Base-by-base conservation (phyloP, 2,113 vertebrate species). In the Chamaea fasciata region DNA sequence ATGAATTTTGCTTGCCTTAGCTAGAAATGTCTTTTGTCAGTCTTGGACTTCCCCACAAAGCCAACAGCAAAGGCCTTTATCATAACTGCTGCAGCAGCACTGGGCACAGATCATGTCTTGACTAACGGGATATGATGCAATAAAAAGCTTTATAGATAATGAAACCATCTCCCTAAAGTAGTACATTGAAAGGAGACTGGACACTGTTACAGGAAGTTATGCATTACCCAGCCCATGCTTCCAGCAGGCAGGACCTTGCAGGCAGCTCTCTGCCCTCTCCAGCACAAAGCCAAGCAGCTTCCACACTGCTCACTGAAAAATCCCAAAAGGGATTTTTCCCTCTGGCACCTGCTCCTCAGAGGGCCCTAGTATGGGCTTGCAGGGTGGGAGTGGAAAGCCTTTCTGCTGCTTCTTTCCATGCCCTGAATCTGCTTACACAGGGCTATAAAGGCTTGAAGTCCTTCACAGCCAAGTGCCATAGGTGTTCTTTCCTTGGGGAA, bases 111-210 rank as follows among this genome's bases (percentile, higher is more conserved):
- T 60, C 14, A 13, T 46, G 30, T 46, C 91, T 69, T 91, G 63
- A 63, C 63, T 97, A 80, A 69, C 3, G 10, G 82, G 92, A 86
- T 67, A 59, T 50, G 89, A 80, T 90, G 64, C 75, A 65, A 80
- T 65, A 73, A 92, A 88, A 95, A 89, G 67, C 93, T 96, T 95
- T 85, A 80, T 59, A 85, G 78, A 44, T 63, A 96, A 95, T 91
- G 75, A 95, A 93, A 83, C 74, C 39, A 37, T 35, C 50, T 70
- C 85, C 47, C 81, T 62, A n/a, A 63, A 83, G 55, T 4, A 74
- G 60, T 7, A 15, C 71, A 53, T 3, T n/a, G 59, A 56, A 63
- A 77, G 42, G 47, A 67, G 78, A n/a, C 31, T 60, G 77, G 53
- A 42, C 41, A 42, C 41, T 4, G 0, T 56, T 73, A 30, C 65